phyloP scores from a whole-genome alignment of 2,888 invertebrate species.

The Cylloceria caligata region DNA sequence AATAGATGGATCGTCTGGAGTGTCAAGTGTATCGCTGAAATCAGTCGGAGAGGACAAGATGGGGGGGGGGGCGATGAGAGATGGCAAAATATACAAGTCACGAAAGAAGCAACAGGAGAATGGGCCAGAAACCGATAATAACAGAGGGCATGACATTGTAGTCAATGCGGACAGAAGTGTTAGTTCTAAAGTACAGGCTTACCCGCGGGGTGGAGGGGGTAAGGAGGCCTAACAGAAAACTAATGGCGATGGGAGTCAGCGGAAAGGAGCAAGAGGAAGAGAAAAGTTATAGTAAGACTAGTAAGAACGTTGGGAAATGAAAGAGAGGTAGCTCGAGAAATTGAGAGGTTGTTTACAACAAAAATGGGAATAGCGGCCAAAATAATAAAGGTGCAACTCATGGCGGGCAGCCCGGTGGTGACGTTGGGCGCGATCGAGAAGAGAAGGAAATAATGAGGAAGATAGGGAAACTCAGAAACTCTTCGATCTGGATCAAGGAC shows the following conservation, averaged over 20 bases:
- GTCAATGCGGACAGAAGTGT: too few relatives aligned
- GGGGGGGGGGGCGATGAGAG: too few relatives aligned
- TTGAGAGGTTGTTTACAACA: background rate
- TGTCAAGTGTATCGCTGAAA: too few relatives aligned
- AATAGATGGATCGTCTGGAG: too few relatives aligned
- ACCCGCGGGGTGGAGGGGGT: background rate
- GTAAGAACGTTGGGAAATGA: background rate
- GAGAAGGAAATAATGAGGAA: constrained; percentile 27
- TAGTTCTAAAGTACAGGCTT: too few relatives aligned
- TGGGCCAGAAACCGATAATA: too few relatives aligned
- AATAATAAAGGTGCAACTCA: background rate
- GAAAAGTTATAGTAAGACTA: constrained; percentile 19
- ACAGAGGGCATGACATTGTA: too few relatives aligned
- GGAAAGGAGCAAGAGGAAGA: constrained; percentile 19
- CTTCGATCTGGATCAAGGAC: constrained; percentile 21
- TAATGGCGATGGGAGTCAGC: constrained; percentile 16
- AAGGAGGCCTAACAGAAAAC: background rate
- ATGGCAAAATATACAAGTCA: too few relatives aligned
- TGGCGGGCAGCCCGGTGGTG: background rate
- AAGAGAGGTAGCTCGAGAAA: background rate
- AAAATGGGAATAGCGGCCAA: constrained; percentile 1
- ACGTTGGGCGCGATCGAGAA: constrained; percentile 7
- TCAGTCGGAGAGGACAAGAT: too few relatives aligned
- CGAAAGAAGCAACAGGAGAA: too few relatives aligned
- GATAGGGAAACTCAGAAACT: background rate